Base-by-base conservation (phyloP, 2,888 invertebrate species). In the Polylopha cassiicola region DNA sequence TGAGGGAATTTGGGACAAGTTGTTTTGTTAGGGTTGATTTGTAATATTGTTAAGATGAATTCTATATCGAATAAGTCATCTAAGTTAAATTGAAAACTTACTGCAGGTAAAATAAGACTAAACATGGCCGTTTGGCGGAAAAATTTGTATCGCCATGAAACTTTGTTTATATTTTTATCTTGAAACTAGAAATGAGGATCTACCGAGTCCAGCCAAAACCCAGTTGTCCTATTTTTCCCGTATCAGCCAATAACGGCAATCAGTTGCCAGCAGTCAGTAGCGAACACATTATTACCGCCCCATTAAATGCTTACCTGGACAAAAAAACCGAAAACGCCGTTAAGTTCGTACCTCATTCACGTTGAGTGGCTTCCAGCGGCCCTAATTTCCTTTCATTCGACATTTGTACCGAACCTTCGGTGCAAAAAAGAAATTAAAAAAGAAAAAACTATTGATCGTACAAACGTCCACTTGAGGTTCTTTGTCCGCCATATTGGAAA, bases 401-500 rank as follows among this genome's bases (percentile, higher is more conserved):
- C 73, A 65, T 73, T 71, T 52, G 44, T 41, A 20, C 55, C 58
- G 62, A 69, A 68, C 75, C 73, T 77, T 72, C 70, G 72, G 66
- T 58, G 68, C 64, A 75, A 77, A 61, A 58, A 73, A 67, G 29
- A 65, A 73, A 71, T 65, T 68, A 74, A 70, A 64, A 65, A 58
- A 54, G 51, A 55, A 61, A 69, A 77, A 80, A 80, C 80, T 79
- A 84, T 84, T 81, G 80, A 80, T 74, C 69, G 72, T 47, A 80
- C 78, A 81, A 78, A 73, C 63, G 72, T 55, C 73, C 78, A 80
- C 82, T 84, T 73, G 70, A 84, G 72, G 68, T 67, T 46, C 74
- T 74, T 81, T 80, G 81, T 78, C 68, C 67, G 78, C 73, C 77
- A 79, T 82, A 63, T 77, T 81, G 77, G 72, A 78, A 80, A 75